A percentile compares a stretch with the other conserved stretches of the same genome.
Evolutionary conservation across 92 coral and sea anemone species (phyloP).

Genomic region (Siderastrea siderea): DNA sequence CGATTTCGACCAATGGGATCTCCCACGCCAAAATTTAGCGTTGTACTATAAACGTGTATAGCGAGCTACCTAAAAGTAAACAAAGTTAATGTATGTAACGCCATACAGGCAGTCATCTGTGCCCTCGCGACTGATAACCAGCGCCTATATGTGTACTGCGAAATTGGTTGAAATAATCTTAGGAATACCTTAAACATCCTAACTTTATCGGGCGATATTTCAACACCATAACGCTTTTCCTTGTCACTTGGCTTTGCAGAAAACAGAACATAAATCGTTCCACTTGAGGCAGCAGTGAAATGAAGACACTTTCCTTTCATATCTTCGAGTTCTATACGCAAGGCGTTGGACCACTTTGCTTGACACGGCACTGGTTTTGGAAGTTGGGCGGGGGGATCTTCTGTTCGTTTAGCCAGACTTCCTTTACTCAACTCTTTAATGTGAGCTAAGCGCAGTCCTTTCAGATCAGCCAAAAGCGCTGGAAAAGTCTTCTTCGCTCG

Average conservation of each 20-base stretch:
- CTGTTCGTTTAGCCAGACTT: background rate
- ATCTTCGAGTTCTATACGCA: constrained; percentile 7
- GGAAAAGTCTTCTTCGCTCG: constrained; percentile 36
- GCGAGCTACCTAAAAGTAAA: no score
- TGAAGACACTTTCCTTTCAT: constrained; percentile 20
- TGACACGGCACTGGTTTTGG: background rate
- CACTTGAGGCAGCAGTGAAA: constrained; percentile 22
- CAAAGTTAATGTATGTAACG: no score
- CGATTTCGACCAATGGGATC: no score
- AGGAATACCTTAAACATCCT: background rate
- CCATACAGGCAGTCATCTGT: no score
- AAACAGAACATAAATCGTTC: constrained; percentile 7
- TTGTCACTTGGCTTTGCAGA: background rate
- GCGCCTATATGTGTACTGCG: no score
- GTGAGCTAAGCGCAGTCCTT: constrained; percentile 33
- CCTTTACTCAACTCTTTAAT: background rate
- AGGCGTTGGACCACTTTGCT: constrained; percentile 14
- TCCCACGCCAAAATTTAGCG: no score
- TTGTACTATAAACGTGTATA: no score
- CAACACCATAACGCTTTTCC: background rate
- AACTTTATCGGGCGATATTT: background rate
- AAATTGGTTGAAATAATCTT: no score
- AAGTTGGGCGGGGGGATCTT: background rate
- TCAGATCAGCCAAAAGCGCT: constrained; percentile 25
- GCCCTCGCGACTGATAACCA: no score